Percentiles rank a stretch among this genome's conserved stretches.
These are phyloP conservation scores for Paragorgia papillata DNA, from an alignment of 92 coral and sea anemone genomes.

Conservation along the genomic window DNA sequence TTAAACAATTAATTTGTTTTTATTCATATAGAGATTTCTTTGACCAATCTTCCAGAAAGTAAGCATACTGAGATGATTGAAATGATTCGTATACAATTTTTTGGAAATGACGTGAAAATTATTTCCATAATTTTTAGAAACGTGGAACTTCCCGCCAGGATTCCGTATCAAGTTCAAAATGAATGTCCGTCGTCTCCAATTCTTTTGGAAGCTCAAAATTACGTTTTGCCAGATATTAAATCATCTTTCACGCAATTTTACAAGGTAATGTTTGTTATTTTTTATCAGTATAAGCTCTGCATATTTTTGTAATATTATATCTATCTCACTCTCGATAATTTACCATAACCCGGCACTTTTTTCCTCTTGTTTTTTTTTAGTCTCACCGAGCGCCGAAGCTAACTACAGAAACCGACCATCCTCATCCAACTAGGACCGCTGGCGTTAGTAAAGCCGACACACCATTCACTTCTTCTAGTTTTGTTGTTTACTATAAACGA, in stretches of 20 bases:
- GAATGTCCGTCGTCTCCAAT: slow-evolving; percentile 85
- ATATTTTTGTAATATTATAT: too few species aligned
- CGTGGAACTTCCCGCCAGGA: slow-evolving; percentile 72
- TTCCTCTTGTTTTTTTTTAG: slow-evolving; percentile 2
- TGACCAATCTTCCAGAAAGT: slow-evolving; percentile 86
- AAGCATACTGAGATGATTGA: neutral
- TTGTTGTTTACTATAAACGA: slow-evolving; percentile 76
- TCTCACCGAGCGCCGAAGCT: neutral
- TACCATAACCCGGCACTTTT: too few species aligned
- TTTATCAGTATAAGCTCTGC: too few species aligned
- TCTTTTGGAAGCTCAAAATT: slow-evolving; percentile 77
- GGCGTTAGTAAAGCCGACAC: slow-evolving; percentile 78
- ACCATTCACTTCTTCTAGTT: slow-evolving; percentile 73
- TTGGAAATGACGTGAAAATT: too few species aligned
- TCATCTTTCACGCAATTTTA: slow-evolving; percentile 78
- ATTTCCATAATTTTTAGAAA: slow-evolving; percentile 48
- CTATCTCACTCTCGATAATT: too few species aligned
- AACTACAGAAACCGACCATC: neutral
- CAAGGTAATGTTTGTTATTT: too few species aligned
- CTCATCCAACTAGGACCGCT: neutral
- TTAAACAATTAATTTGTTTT: too few species aligned
- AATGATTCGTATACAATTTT: too few species aligned
- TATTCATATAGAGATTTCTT: slow-evolving; percentile 73
- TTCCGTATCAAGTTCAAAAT: slow-evolving; percentile 66
- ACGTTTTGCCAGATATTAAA: slow-evolving; percentile 72